A percentile compares a stretch with the other conserved stretches of the same genome.
Conservation (phyloP, 2,888 invertebrate species). For the Scelioninae gen. 2 region DNA sequence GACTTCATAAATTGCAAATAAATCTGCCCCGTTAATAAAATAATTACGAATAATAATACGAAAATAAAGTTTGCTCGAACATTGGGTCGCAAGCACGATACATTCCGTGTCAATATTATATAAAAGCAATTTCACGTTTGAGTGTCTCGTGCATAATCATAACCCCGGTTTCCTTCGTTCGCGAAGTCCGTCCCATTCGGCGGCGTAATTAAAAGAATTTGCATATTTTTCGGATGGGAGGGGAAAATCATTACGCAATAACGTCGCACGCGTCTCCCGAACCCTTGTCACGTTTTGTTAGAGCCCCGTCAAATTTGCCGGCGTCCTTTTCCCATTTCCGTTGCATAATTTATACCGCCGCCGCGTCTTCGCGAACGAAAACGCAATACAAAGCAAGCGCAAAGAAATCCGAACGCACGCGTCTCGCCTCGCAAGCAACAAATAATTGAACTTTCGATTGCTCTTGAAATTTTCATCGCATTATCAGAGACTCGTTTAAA, state of each 20-base stretch:
- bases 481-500: neutral
- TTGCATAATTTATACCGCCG: slow-evolving; percentile 29
- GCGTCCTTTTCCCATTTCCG: slow-evolving; percentile 19
- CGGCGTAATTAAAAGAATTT: slow-evolving; percentile 42
- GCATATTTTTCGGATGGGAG: slow-evolving; percentile 48
- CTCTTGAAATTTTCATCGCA: neutral
- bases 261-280: neutral
- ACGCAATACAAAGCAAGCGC: neutral
- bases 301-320: slow-evolving; percentile 24
- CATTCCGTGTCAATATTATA: slow-evolving; percentile 35
- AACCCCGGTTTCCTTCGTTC: slow-evolving; percentile 31
- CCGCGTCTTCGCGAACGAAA: slow-evolving; percentile 6
- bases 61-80: neutral
- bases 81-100: slow-evolving; percentile 24
- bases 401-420: neutral
- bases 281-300: slow-evolving; percentile 17
- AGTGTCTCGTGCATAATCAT: slow-evolving; percentile 29
- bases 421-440: too few species aligned
- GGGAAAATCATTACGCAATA: slow-evolving; percentile 24
- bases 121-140: slow-evolving; percentile 24
- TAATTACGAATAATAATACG: neutral
- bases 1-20: too few species aligned
- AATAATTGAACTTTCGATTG: too few species aligned
- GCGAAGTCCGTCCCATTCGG: slow-evolving; percentile 21
- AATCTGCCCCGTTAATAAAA: too few species aligned